phyloP scores from a whole-genome alignment of 2,113 vertebrate species.

The Gymnarchus niloticus region DNA sequence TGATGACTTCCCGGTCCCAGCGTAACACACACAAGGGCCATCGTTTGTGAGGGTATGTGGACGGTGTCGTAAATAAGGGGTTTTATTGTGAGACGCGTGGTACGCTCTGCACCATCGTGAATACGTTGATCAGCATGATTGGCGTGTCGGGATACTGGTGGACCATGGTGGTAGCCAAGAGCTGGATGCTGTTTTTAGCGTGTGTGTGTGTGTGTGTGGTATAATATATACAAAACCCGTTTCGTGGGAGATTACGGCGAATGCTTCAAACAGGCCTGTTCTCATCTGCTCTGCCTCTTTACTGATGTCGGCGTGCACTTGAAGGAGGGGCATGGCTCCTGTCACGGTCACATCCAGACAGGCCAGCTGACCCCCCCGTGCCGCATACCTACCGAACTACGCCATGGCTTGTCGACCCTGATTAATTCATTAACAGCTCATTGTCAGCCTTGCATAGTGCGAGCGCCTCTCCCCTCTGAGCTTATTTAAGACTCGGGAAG shows the following conservation, averaged over 20 bases:
- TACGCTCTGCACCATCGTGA: too few species aligned
- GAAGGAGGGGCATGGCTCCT: not conserved
- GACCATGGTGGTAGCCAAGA: not conserved
- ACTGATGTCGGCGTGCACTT: not conserved
- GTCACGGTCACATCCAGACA: not conserved
- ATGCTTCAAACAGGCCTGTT: not conserved
- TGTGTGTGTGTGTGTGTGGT: too few species aligned
- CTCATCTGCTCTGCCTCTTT: not conserved
- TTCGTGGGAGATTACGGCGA: not conserved
- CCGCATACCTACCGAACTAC: not conserved
- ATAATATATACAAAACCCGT: too few species aligned
- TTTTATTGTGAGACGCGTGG: not conserved
- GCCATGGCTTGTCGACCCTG: not conserved
- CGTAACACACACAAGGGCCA: not conserved
- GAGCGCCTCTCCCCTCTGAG: constrained; percentile 27
- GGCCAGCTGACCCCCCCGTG: not conserved
- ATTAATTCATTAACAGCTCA: not conserved
- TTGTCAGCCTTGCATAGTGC: not conserved
- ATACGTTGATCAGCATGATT: not conserved
- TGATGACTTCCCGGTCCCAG: not conserved
- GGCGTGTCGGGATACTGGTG: not conserved
- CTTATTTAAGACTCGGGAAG: constrained; percentile 39
- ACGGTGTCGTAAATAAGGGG: not conserved
- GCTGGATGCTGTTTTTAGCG: not conserved
- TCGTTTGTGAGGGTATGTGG: not conserved